Conservation (phyloP, 2,888 invertebrate genomes). For the Dryococelus australis region DNA sequence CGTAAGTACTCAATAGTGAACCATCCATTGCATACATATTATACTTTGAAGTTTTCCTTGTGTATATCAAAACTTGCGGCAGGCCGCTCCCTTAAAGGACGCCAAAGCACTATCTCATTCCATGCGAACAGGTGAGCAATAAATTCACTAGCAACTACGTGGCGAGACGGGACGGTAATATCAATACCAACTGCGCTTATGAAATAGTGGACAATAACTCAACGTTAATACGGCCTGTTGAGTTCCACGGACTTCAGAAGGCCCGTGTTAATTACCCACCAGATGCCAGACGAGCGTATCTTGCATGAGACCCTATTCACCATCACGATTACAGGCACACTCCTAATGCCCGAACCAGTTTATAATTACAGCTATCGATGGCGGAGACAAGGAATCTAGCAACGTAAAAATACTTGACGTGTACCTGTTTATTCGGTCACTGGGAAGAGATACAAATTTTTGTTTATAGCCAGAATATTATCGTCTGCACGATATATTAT, state of each 20-base stretch:
- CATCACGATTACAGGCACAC: not conserved
- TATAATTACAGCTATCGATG: not conserved
- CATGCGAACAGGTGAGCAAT: not conserved
- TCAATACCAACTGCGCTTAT: not conserved
- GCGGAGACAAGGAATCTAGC: not conserved
- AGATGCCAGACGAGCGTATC: not conserved
- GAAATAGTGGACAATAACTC: not conserved
- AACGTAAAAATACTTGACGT: no score
- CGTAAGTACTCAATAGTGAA: no score
- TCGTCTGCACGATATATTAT: no score
- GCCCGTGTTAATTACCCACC: not conserved
- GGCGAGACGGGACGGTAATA: not conserved
- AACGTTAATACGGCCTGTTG: not conserved
- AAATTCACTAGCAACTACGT: not conserved
- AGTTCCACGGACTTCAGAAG: not conserved
- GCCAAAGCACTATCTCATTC: not conserved
- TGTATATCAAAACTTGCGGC: no score
- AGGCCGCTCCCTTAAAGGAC: no score
- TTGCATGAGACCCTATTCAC: not conserved
- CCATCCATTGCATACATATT: no score
- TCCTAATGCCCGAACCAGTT: not conserved
- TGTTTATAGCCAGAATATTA: no score
- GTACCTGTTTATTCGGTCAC: no score
- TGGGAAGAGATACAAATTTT: no score
- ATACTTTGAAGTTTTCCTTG: no score